Evolutionary conservation across 2,113 vertebrate genomes (phyloP).

Genomic region (Cavia porcellus): DNA sequence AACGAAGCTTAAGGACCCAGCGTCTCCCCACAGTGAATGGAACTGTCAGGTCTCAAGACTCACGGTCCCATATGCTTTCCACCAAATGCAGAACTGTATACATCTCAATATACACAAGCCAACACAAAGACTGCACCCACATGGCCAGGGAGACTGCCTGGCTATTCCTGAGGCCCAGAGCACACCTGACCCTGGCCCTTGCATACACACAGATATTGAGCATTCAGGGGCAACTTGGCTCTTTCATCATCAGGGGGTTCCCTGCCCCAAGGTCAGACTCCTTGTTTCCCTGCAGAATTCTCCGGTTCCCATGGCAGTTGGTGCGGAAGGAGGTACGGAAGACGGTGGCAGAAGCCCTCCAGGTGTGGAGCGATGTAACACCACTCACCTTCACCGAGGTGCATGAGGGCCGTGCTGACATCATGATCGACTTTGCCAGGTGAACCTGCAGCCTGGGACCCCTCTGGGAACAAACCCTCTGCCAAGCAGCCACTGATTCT

Average conservation of each 20-base stretch:
- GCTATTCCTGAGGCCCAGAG: background rate
- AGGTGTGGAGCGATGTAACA: conserved; percentile 95
- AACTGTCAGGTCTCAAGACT: background rate
- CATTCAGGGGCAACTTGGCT: background rate
- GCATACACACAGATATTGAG: background rate
- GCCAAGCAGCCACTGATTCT: background rate
- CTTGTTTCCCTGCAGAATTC: conserved; percentile 86
- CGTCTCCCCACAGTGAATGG: background rate
- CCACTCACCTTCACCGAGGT: conserved; percentile 95
- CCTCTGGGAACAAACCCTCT: background rate
- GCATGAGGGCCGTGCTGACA: conserved; percentile 92
- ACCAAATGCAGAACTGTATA: background rate
- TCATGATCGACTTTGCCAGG: conserved; percentile 93
- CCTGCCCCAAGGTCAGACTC: conserved; percentile 7
- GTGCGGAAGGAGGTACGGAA: conserved; percentile 90
- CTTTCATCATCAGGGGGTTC: background rate
- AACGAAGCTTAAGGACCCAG: background rate
- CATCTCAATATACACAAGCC: background rate
- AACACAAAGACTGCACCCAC: background rate
- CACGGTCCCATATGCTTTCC: background rate
- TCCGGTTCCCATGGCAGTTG: conserved; percentile 94
- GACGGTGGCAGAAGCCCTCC: conserved; percentile 92
- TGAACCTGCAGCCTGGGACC: background rate
- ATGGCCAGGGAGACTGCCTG: background rate
- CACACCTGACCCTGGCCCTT: too few species aligned